Evolutionary conservation across 1,140 invertebrate genomes (phyloP), one percentile per base, ranked within the genome.

Genomic region (Rhopalosiphum padi): DNA sequence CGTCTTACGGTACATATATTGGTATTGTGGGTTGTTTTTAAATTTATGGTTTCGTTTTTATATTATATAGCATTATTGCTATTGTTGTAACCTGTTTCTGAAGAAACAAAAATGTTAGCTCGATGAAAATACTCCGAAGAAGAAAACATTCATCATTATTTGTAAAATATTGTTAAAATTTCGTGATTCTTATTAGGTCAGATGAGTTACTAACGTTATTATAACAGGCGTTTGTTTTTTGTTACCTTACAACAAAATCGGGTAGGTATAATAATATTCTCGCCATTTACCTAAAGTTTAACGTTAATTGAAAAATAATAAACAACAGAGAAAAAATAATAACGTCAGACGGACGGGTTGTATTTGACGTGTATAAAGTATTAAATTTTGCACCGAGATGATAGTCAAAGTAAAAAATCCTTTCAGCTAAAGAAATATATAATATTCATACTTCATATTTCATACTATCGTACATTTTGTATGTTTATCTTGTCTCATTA

Each of bases 301-400:
- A 87, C 86, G 86, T 87, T 87, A 87, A 87, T 87, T 87, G 46
- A 87, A 87, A 87, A 87, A 87, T 87, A 87, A 87, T 48, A 87
- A n/a, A 87, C 86, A 46, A 87, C 46, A 87, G 86, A 48, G 43
- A 87, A 87, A 87, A 87, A 87, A 87, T 87, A 87, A 48, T 48
- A 87, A 87, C 86, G 15, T 48, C 86, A 87, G 86, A 87, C 30
- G 86, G 86, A 87, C 21, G 86, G 86, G 86, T 87, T 87, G 86
- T 87, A n/a, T 87, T 87, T 87, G 86, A 87, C 86, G 86, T 87
- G 86, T 87, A 87, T 46, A 87, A 87, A 87, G 46, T 87, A 87
- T 87, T 77, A 77, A 77, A 77, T 21, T 77, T 77, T 77, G n/a
- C 30, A n/a, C 30, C 2, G 77, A 3, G 77, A 83, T 37, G 77